Conservation (phyloP, 2,888 invertebrate genomes). For the Exocentrus adspersus region DNA sequence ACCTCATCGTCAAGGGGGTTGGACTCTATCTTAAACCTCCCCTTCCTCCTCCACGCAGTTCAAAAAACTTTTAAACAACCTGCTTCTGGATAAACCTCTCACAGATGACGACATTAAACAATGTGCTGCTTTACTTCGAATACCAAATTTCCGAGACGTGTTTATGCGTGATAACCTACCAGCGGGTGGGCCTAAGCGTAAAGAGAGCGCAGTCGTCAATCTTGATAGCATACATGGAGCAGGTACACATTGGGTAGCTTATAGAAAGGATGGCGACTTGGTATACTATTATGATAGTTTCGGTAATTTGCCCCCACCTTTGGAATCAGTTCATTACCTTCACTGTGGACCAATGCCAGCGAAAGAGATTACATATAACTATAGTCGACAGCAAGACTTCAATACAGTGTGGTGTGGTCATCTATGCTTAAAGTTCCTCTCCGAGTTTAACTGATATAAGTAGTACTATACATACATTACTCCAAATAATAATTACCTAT, state of each 20-base stretch:
- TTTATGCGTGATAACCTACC: slow-evolving; percentile 42
- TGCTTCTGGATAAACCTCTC: not conserved
- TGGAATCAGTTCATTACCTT: too few species aligned
- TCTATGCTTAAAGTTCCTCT: slow-evolving; percentile 36
- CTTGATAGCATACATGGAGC: slow-evolving; percentile 21
- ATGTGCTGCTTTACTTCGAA: slow-evolving; percentile 25
- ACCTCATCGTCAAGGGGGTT: slow-evolving; percentile 32
- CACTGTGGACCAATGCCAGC: too few species aligned
- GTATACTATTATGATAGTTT: slow-evolving; percentile 37
- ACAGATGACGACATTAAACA: not conserved
- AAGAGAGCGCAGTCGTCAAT: slow-evolving; percentile 26
- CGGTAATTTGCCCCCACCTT: slow-evolving; percentile 35
- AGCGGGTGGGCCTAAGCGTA: not conserved
- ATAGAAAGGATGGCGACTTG: slow-evolving; percentile 23
- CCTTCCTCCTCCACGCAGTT: too few species aligned
- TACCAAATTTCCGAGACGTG: slow-evolving; percentile 39
- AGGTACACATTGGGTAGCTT: slow-evolving; percentile 33
- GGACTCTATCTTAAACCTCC: not conserved
- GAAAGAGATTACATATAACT: slow-evolving; percentile 12
- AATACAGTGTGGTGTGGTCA: slow-evolving; percentile 34
- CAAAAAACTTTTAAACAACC: not conserved
- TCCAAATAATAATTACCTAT: too few species aligned
- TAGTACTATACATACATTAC: too few species aligned
- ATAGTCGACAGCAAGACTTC: not conserved
- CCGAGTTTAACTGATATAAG: too few species aligned